phyloP scores from a whole-genome alignment of 2,113 vertebrate species.

The Protomyctophum bolini region DNA sequence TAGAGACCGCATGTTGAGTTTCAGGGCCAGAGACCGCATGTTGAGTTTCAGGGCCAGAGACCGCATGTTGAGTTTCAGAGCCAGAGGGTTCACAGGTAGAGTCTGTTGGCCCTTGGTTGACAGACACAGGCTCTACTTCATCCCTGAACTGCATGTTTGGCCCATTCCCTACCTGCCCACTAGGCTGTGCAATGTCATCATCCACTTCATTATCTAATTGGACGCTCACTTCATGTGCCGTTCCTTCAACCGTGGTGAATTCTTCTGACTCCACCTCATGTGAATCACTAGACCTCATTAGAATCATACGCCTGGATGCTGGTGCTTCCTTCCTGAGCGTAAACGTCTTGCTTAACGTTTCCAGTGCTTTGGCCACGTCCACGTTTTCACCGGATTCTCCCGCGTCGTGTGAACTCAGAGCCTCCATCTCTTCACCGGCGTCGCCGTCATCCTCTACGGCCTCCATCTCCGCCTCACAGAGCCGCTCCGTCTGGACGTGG shows the following conservation, averaged over 20 bases:
- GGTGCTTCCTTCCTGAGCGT: constrained; percentile 48
- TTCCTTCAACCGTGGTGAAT: not conserved
- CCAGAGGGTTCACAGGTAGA: not conserved
- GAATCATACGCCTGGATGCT: no score
- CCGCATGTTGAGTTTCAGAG: constrained; percentile 5
- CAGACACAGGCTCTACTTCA: not conserved
- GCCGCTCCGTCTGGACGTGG: constrained; percentile 53
- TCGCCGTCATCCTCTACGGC: not conserved
- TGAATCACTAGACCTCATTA: no score
- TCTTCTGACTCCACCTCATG: not conserved
- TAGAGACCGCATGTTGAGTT: not conserved
- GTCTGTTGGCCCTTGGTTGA: constrained; percentile 1
- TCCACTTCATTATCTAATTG: not conserved
- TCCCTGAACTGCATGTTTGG: not conserved
- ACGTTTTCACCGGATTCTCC: constrained; percentile 48
- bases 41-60: not conserved
- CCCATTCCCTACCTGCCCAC: not conserved
- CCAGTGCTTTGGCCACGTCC: constrained; percentile 57
- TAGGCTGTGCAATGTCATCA: not conserved
- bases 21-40: not conserved
- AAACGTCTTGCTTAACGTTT: constrained; percentile 58
- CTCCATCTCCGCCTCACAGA: constrained; percentile 42
- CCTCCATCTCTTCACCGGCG: constrained; percentile 18
- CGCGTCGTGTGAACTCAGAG: not conserved
- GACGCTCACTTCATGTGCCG: constrained; percentile 2